Base-by-base conservation (phyloP, 2,797 vertebrate genomes). In the Mus caroli region DNA sequence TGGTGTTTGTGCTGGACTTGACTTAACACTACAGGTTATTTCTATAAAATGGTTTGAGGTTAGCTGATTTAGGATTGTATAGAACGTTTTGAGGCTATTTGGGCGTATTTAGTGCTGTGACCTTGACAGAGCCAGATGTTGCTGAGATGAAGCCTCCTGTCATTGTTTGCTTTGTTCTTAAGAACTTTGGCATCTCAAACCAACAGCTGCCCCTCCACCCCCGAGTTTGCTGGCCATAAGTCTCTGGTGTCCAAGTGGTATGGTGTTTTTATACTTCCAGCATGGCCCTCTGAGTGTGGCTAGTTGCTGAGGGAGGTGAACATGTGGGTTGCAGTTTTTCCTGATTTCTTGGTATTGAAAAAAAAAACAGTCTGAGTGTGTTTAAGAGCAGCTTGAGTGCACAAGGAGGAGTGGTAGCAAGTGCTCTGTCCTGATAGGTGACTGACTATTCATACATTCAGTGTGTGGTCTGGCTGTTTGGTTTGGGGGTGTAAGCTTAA, bases 401-500 rank as follows among this genome's bases (percentile, higher is more conserved):
- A 54, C 19, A 62, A 64, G 12, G 75, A 40, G 46, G 50, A 78
- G 26, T 22, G 37, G 14, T n/a, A 28, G 8, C 6, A 46, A 0
- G 10, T 40, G 6, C 24, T 43, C 14, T n/a, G 5, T 90, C 60
- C 69, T 64, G 52, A 67, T 40, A 69, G 26, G 31, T 67, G 52
- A 78, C 14, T 22, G 31, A 67, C 14, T 26, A 1, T 82, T 90
- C 26, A 17, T n/a, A n/a, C 24, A n/a, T 37, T 3, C 8, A 9
- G 4, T 0, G 0, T 24, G 5, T 6, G 11, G 43, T 4, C 1
- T n/a, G 14, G 19, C 31, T 56, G 6, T 5, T 8, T 64, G 52
- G 15, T 84, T 80, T 92, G 40, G 9, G 58, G 13, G 24, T 78
- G 24, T 37, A 31, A 2, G 62, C 40, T 40, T 86, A 62, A 85